phyloP scores from a whole-genome alignment of 2,113 vertebrate species.

The Motacilla tschutschensis region DNA sequence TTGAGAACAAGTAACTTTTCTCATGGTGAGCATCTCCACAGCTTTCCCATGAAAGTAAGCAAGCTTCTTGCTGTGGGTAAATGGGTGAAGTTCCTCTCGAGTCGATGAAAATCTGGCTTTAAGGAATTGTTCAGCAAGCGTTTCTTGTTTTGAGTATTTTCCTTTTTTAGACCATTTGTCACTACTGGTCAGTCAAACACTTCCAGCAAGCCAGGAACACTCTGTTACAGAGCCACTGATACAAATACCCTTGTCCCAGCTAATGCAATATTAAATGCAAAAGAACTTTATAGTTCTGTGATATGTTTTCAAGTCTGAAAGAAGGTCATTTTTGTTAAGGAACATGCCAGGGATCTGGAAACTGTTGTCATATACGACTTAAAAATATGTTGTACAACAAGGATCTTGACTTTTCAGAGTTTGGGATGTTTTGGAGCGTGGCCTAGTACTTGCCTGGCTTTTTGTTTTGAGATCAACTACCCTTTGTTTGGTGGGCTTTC shows the following conservation, averaged over 20 bases:
- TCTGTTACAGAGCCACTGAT: not conserved
- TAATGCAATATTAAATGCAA: conserved; percentile 38
- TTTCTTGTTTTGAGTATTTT: conserved; percentile 11
- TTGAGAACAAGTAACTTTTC: not conserved
- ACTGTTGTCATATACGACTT: not conserved
- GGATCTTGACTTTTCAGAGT: conserved; percentile 24
- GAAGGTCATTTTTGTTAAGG: conserved; percentile 37
- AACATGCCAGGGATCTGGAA: conserved; percentile 34
- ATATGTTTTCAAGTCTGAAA: conserved; percentile 45
- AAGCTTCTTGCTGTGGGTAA: not conserved
- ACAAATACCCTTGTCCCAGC: conserved; percentile 38
- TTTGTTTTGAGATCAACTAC: not conserved
- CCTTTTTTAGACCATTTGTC: conserved; percentile 10
- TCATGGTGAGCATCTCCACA: not conserved
- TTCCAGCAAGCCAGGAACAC: conserved; percentile 24
- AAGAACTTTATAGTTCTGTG: conserved; percentile 12
- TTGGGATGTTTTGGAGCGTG: not conserved
- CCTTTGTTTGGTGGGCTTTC: not conserved
- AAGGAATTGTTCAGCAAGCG: not conserved
- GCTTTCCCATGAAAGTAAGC: not conserved
- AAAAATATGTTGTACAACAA: conserved; percentile 21
- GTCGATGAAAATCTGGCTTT: not conserved
- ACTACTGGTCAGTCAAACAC: not conserved
- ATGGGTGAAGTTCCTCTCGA: not conserved
- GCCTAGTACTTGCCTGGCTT: conserved; percentile 3